Conservation (phyloP, 2,888 invertebrate species). For the Ormyrus pomaceus region DNA sequence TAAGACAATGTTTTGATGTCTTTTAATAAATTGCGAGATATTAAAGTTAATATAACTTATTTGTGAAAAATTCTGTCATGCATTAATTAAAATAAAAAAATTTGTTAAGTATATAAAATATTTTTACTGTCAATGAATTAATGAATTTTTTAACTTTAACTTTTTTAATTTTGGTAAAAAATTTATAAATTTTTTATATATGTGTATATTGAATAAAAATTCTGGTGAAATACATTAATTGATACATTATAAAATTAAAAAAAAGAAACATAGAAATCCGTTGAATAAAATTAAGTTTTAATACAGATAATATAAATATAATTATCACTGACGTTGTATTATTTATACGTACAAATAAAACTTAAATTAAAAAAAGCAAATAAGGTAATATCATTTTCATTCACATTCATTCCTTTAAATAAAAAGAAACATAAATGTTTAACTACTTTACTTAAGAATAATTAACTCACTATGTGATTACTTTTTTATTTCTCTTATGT, state of each 20-base stretch:
- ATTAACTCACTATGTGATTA: slow-evolving; percentile 10
- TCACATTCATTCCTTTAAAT: neutral
- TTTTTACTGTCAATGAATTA: too few relatives aligned
- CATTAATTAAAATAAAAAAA: too few relatives aligned
- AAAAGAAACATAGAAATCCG: slow-evolving; percentile 12
- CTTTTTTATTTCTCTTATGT: slow-evolving; percentile 5
- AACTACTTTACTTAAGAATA: slow-evolving; percentile 1
- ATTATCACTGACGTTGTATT: slow-evolving; percentile 45
- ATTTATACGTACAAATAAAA: slow-evolving; percentile 41
- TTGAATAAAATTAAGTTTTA: slow-evolving; percentile 31
- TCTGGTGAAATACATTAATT: slow-evolving; percentile 15
- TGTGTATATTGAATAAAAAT: slow-evolving; percentile 3
- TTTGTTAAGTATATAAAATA: too few relatives aligned
- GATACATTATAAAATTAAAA: slow-evolving; percentile 4
- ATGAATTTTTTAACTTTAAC: too few relatives aligned
- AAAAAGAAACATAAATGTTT: neutral
- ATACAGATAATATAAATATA: slow-evolving; percentile 25
- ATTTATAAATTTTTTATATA: neutral
- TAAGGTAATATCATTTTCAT: slow-evolving; percentile 18
- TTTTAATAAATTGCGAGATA: too few relatives aligned
- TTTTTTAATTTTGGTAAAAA: too few relatives aligned
- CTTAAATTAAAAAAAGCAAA: slow-evolving; percentile 18
- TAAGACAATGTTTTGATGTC: neutral
- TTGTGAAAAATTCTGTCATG: too few relatives aligned
- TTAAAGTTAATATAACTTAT: too few relatives aligned